phyloP scores from a whole-genome alignment of 2,113 vertebrate species.

The Taxidea taxus region DNA sequence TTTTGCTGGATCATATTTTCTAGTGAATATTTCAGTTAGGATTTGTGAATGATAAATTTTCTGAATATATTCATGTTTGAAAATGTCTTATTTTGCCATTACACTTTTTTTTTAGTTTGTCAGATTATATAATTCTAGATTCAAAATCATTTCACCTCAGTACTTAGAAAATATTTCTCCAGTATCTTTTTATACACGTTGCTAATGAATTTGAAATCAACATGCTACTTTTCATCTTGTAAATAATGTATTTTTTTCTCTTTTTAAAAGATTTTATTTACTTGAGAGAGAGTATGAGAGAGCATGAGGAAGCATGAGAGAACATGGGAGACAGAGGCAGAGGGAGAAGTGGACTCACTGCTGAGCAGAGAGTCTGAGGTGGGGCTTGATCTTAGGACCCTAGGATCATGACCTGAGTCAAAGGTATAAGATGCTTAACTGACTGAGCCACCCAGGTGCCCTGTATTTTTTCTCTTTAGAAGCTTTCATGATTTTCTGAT shows the following conservation, averaged over 20 bases:
- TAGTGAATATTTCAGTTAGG: constrained; percentile 29
- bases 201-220: constrained; percentile 16
- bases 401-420: not conserved
- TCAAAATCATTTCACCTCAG: not conserved
- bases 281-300: no score
- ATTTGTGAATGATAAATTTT: constrained; percentile 21
- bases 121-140: constrained; percentile 25
- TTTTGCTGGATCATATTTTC: constrained; percentile 16
- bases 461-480: constrained; percentile 1
- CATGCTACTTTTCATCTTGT: not conserved
- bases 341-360: not conserved
- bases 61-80: not conserved
- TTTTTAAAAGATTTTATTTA: not conserved
- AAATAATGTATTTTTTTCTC: not conserved
- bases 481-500: not conserved
- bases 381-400: not conserved
- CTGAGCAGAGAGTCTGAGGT: not conserved
- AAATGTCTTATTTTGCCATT: constrained; percentile 47
- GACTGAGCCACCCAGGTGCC: not conserved
- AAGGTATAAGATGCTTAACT: not conserved
- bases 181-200: not conserved
- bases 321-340: not conserved
- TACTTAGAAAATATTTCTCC: constrained; percentile 19
- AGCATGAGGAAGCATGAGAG: no score
- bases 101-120: not conserved